Evolutionary conservation across 2,888 invertebrate species (phyloP).

Genomic region (Andrena flavipes): DNA sequence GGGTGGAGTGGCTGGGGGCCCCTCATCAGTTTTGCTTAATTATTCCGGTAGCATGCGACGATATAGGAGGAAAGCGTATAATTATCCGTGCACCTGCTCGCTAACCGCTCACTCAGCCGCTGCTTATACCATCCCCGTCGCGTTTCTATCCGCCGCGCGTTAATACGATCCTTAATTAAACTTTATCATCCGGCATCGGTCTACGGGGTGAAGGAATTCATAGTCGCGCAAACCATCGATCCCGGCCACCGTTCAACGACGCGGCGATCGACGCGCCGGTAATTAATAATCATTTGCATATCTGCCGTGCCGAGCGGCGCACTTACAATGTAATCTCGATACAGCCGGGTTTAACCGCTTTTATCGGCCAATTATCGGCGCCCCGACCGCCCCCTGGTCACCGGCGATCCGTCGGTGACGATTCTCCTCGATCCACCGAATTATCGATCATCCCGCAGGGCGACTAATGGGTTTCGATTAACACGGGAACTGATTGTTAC

Average conservation of each 20-base stretch:
- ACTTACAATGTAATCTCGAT: slow-evolving; percentile 63
- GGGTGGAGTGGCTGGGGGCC: slow-evolving; percentile 1
- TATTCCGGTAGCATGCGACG: slow-evolving; percentile 75
- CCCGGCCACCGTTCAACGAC: slow-evolving; percentile 52
- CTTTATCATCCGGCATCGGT: slow-evolving; percentile 68
- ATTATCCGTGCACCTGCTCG: slow-evolving; percentile 76
- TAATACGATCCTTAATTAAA: slow-evolving; percentile 74
- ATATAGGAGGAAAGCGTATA: slow-evolving; percentile 73
- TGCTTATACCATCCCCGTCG: slow-evolving; percentile 48
- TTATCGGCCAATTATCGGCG: slow-evolving; percentile 58
- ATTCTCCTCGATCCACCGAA: slow-evolving; percentile 14
- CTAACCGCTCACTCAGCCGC: slow-evolving; percentile 71
- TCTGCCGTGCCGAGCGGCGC: slow-evolving; percentile 37
- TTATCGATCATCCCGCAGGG: slow-evolving; percentile 13
- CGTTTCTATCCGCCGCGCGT: slow-evolving; percentile 61
- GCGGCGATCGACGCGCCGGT: slow-evolving; percentile 63
- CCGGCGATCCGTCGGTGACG: slow-evolving; percentile 23
- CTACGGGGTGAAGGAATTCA: slow-evolving; percentile 42
- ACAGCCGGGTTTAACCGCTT: slow-evolving; percentile 58
- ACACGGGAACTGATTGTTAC: slow-evolving; percentile 10
- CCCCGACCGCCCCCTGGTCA: slow-evolving; percentile 8
- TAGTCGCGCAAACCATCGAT: slow-evolving; percentile 51
- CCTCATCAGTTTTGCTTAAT: slow-evolving; percentile 73
- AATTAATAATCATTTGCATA: slow-evolving; percentile 74
- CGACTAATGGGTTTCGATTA: slow-evolving; percentile 34